Percentiles rank a stretch among this genome's conserved stretches.
phyloP scores from a whole-genome alignment of 2,797 vertebrate species.

The Crax fasciolata region DNA sequence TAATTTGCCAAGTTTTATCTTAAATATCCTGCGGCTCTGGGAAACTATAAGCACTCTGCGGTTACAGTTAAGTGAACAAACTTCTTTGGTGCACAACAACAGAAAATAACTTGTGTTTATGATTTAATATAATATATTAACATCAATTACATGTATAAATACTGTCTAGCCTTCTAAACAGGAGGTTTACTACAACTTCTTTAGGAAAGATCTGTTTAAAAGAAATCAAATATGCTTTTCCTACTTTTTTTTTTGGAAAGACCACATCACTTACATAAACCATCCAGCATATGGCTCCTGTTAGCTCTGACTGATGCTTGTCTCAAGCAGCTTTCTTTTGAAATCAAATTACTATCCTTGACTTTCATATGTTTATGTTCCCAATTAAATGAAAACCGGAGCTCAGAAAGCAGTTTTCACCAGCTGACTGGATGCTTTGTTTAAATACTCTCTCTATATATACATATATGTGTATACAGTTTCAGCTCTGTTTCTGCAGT shows the following conservation, averaged over 20 bases:
- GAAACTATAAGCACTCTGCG: constrained; percentile 18
- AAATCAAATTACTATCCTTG: constrained; percentile 70
- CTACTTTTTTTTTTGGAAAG: neutral
- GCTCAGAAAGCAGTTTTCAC: constrained; percentile 53
- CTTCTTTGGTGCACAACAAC: constrained; percentile 1
- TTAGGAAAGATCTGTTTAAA: constrained; percentile 16
- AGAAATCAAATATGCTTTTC: neutral
- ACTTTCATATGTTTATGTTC: constrained; percentile 72
- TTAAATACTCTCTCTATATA: constrained; percentile 17
- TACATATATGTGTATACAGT: neutral
- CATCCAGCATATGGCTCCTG: constrained; percentile 54
- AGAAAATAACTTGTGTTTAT: constrained; percentile 17
- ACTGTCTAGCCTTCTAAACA: constrained; percentile 21
- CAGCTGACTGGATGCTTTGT: constrained; percentile 46
- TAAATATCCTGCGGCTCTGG: constrained; percentile 6
- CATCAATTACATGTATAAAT: constrained; percentile 2
- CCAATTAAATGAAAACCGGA: constrained; percentile 72
- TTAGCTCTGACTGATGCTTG: constrained; percentile 52
- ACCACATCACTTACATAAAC: constrained; percentile 26
- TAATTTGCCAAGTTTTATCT: constrained; percentile 50
- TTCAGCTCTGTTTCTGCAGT: neutral
- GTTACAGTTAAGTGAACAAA: constrained; percentile 23
- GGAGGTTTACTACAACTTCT: constrained; percentile 22
- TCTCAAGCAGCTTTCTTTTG: constrained; percentile 63
- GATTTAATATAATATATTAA: constrained; percentile 50